Base-by-base conservation (phyloP, 30 jellyfish, hydroid and myxozoan genomes). In the Aurelia aurita complex sp. Pacific region DNA sequence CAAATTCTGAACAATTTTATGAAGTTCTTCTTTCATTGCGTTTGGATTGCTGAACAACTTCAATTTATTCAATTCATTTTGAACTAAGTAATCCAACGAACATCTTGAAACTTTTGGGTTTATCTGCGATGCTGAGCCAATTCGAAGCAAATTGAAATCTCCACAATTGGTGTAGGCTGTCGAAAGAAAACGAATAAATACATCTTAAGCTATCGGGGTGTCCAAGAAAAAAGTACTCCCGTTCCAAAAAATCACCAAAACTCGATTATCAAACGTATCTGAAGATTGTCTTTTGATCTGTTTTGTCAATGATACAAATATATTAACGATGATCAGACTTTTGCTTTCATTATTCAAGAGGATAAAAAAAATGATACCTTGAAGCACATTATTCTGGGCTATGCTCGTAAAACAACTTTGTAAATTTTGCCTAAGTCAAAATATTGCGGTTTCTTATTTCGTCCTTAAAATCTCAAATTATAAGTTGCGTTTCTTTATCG, bases 131-230 rank as follows among this genome's bases (percentile, higher is more conserved):
- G 43, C 16, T 2, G 79, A 59, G 14, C 98, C 98, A 78, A 91
- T 67, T n/a, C 98, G 92, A 5, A 91, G 66, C 76, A 91, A 52
- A 53, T 85, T 85, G 89, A 91, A 85, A 68, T 85, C 96, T 2
- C 98, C 98, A 62, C 98, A 91, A 62, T 91, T 91, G 18, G 73
- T 81, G 59, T 29, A 46, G 60, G 63, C 80, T 87, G 73, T 23
- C 8, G 36, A n/a, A 9, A 61, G 10, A 61, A 9, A 46, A 46
- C 8, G 8, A 46, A 6, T 46, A 46, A 8, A 46, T 38, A 38
- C 50, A 4, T 38, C 0, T 38, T 0, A 40, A 40, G 52, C 52
- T 60, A 2, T 4, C 0, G 69, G 65, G 13, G 19, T 16, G 32
- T 19, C 13, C 29, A 33, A n/a, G n/a, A 16, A 60, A 60, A 18